Evolutionary conservation across 2,888 invertebrate species (phyloP).

Genomic region (Heliconius sara): DNA sequence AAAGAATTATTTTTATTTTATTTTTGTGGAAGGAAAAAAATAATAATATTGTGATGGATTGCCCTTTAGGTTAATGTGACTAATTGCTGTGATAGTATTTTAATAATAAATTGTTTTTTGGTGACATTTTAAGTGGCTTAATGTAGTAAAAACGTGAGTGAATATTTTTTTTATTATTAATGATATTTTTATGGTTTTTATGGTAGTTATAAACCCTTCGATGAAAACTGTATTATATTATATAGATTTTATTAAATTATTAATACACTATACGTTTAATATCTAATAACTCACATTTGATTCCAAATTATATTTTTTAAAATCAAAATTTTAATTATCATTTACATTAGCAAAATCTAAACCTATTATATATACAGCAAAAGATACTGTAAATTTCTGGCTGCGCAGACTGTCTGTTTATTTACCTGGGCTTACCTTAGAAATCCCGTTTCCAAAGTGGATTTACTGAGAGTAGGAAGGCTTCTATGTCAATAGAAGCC

Average conservation of each 20-base stretch:
- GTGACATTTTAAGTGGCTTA: conserved; percentile 1
- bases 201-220: too few species aligned
- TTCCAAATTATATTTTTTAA: too few species aligned
- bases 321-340: not conserved
- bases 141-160: conserved; percentile 13
- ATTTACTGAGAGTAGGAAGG: not conserved
- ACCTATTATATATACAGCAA: not conserved
- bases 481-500: too few species aligned
- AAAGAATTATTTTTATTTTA: not conserved
- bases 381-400: not conserved
- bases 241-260: too few species aligned
- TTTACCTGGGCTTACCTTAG: not conserved
- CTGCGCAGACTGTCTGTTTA: not conserved
- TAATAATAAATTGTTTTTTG: not conserved
- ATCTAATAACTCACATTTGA: too few species aligned
- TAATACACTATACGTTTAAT: too few species aligned
- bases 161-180: not conserved
- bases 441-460: not conserved
- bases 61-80: conserved; percentile 31
- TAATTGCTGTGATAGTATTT: conserved; percentile 32
- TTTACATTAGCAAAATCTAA: not conserved
- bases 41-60: conserved; percentile 29
- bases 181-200: not conserved
- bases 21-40: conserved; percentile 28
- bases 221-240: too few species aligned